Conservation (phyloP, 2,888 invertebrate species). For the Thelaira solivaga region DNA sequence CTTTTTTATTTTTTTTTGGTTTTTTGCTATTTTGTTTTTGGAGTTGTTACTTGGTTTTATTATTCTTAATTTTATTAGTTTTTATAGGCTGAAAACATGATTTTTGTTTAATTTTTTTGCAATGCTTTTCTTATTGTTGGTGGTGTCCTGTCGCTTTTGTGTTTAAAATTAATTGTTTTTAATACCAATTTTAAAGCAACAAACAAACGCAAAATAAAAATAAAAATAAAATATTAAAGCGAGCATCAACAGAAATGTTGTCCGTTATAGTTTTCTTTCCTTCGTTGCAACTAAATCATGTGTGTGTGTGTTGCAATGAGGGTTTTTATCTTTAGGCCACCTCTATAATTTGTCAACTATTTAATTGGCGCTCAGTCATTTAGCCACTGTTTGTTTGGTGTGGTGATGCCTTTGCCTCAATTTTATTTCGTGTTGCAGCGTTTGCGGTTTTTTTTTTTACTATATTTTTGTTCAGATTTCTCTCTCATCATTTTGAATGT, state of each 20-base stretch:
- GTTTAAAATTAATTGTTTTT: conserved; percentile 62
- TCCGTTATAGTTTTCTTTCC: conserved; percentile 25
- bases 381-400: conserved; percentile 64
- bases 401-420: conserved; percentile 45
- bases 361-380: conserved; percentile 68
- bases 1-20: conserved; percentile 4
- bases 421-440: conserved; percentile 8
- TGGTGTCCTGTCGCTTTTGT: conserved; percentile 48
- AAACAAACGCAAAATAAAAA: not conserved
- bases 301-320: conserved; percentile 53
- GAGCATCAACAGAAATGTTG: not conserved
- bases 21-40: conserved; percentile 17
- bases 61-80: conserved; percentile 55
- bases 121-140: conserved; percentile 17
- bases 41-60: conserved; percentile 42
- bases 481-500: conserved; percentile 48
- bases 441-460: not conserved
- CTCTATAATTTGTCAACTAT: conserved; percentile 71
- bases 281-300: conserved; percentile 63
- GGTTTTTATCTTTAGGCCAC: conserved; percentile 40
- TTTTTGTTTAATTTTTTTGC: conserved; percentile 19
- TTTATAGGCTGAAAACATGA: conserved; percentile 47
- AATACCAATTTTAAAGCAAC: conserved; percentile 50
- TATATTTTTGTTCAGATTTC: conserved; percentile 24
- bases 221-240: not conserved